Conservation (phyloP, 2,888 invertebrate genomes). For the Ochropleura plecta region DNA sequence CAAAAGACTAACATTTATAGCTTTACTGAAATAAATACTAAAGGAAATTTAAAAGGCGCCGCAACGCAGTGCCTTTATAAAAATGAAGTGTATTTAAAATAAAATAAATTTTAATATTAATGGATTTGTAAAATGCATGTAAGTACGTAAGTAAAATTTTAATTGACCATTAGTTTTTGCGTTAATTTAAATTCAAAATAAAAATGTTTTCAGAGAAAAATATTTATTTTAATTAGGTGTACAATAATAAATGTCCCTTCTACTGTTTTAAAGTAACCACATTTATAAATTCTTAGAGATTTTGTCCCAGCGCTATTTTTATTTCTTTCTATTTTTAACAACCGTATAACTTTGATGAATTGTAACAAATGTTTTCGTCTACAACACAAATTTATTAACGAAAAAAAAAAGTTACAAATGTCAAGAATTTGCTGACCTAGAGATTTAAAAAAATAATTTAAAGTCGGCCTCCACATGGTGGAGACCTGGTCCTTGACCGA, state of each 20-base stretch:
- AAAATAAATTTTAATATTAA: slow-evolving; percentile 28
- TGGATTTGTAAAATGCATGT: slow-evolving; percentile 65
- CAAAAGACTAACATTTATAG: slow-evolving; percentile 32
- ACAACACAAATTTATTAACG: slow-evolving; percentile 30
- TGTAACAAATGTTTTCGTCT: slow-evolving; percentile 31
- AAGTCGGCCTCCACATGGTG: slow-evolving; percentile 65
- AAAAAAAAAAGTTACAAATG: slow-evolving; percentile 32
- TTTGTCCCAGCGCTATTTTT: not conserved
- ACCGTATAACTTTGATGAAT: slow-evolving; percentile 36
- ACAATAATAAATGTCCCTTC: not conserved
- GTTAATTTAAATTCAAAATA: slow-evolving; percentile 4
- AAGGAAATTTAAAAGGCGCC: not conserved
- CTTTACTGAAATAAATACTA: slow-evolving; percentile 24
- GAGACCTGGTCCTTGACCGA: slow-evolving; percentile 84
- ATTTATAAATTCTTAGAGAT: not conserved
- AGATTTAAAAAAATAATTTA: slow-evolving; percentile 66
- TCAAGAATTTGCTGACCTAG: slow-evolving; percentile 73
- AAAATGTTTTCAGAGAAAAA: not conserved
- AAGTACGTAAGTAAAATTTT: slow-evolving; percentile 54
- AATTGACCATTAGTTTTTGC: not conserved
- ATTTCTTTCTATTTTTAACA: slow-evolving; percentile 14
- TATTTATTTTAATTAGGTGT: not conserved
- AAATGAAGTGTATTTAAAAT: slow-evolving; percentile 7
- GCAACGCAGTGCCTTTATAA: not conserved
- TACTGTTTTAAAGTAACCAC: not conserved